phyloP scores from a whole-genome alignment of 2,888 invertebrate species.

The Oxyscelio sp. region DNA sequence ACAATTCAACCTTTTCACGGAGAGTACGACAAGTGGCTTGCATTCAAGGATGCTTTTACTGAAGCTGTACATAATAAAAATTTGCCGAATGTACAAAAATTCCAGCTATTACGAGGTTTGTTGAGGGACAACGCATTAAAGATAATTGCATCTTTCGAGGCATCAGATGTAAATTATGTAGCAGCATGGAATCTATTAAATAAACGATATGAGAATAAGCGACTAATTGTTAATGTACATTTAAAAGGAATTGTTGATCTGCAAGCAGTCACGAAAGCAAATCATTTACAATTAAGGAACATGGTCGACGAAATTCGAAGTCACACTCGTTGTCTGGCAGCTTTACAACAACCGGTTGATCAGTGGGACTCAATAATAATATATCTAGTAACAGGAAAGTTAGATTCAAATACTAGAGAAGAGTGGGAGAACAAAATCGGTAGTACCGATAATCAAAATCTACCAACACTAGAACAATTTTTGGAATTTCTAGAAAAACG shows the following conservation, averaged over 20 bases:
- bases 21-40: not conserved
- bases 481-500: conserved; percentile 13
- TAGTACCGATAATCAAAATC: not conserved
- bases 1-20: not conserved
- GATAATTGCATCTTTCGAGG: not conserved
- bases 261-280: not conserved
- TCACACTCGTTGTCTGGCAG: not conserved
- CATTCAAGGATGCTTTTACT: not conserved
- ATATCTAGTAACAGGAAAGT: not conserved
- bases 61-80: not conserved
- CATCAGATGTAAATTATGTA: not conserved
- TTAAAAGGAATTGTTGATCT: not conserved
- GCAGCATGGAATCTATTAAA: not conserved
- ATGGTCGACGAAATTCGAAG: not conserved
- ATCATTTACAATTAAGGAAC: not conserved
- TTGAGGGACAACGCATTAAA: not conserved
- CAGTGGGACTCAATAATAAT: too few relatives aligned
- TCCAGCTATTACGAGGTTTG: not conserved
- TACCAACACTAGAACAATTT: not conserved
- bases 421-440: not conserved
- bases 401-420: not conserved
- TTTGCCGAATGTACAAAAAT: not conserved
- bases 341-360: not conserved
- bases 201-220: not conserved
- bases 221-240: not conserved